Evolutionary conservation across 2,113 vertebrate species (phyloP), one percentile per base, ranked within the genome.

Genomic region (Talpa occidentalis): DNA sequence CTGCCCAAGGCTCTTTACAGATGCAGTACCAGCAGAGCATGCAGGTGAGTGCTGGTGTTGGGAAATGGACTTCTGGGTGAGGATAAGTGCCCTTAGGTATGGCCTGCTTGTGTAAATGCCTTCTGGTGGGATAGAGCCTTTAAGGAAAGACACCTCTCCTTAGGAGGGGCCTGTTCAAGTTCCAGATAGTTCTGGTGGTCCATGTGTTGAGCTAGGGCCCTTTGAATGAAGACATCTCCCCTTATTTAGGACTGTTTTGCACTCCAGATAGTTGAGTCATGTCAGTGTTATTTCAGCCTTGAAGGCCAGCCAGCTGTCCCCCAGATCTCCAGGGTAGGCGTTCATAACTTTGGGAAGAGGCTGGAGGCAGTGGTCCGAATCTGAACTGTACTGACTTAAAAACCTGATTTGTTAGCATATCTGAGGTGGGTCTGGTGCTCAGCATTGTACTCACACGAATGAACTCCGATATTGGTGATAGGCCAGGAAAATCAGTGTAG

Each of bases 21-120:
- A 96, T 88, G 64, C 98, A 99, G 64, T 99, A 99, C 96, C 98
- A 99, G 78, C 99, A 99, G 95, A 99, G 98, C 96, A 98, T 99
- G 96, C 98, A 99, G 99, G 99, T 99, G 96, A 90, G 94, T 17
- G 64, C 22, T 0, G 0, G 52, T 11, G 60, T 1, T 1, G 10
- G 6, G 37, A 3, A 40, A 7, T 17, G n/a, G 15, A 30, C 19
- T 30, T 44, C 35, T 44, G 21, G 56, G 59, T 32, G 32, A 10
- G 4, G 42, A 2, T 0, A 1, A 21, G 6, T 28, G 52, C 37
- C n/a, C 56, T 26, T 14, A 19, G n/a, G 7, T 1, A 5, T 32
- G 21, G 37, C 35, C 16, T 15, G 4, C 2, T 30, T 56, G 21
- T 19, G 19, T 56, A 22, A 22, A 22, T 56, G 54, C 21, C 21